Evolutionary conservation across 2,113 vertebrate species (phyloP), one percentile per base, ranked within the genome.

Genomic region (Scatophagus argus): DNA sequence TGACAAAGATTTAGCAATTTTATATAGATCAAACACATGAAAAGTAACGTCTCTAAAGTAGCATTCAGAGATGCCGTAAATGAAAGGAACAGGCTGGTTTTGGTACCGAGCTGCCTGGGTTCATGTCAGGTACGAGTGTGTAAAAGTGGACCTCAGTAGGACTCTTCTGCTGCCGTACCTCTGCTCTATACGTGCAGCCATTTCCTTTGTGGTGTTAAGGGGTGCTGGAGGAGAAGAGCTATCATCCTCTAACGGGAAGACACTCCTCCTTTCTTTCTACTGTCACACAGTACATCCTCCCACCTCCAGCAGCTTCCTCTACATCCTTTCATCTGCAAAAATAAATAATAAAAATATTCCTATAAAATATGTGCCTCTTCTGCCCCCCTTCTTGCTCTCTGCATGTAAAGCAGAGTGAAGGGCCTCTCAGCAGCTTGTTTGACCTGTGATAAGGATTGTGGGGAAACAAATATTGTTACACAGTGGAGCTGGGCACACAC

Each of bases 401-500:
- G 62, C 70, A 69, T 82, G 68, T 66, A 63, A 29, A 77, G 55
- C 25, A 32, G 60, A 82, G 61, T 72, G 79, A 44, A 74, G 66
- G 79, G 79, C 81, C 85, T 86, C 79, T 83, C 69, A 79, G 85
- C 80, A 78, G 81, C 85, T 83, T 86, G 85, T 88, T 81, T 89
- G 83, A 89, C 82, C 77, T 82, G 52, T 44, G 84, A 85, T 89
- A 79, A 83, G 68, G 67, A 77, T 21, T 65, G 8, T 16, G 47
- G 43, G 29, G 65, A 2, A 52, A 14, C 43, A 74, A 82, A 87
- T 84, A 73, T 78, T 76, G 58, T 83, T 83, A 43, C 66, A 67
- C 74, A 44, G 47, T 46, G 49, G 74, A 56, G 65, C 4, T 4
- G 6, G 69, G 75, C 77, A 73, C 77, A 85, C 44, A 77, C 61